Evolutionary conservation across 1,140 invertebrate species (phyloP).

Genomic region (Macrobrachium nipponense): DNA sequence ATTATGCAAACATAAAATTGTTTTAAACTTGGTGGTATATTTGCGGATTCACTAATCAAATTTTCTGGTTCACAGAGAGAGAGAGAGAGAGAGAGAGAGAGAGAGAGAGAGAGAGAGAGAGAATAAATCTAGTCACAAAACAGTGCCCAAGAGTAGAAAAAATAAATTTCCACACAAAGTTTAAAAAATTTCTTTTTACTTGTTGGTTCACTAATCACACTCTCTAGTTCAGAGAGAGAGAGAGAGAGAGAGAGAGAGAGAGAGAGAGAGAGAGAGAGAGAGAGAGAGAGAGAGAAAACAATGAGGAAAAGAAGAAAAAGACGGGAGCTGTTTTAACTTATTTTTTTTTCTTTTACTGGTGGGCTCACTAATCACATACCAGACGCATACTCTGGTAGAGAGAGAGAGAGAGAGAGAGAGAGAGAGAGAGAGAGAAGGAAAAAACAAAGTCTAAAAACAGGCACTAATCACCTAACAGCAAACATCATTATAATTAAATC

Average conservation of each 20-base stretch:
- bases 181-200: background rate
- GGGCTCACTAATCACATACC: no score
- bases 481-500: background rate
- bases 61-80: background rate
- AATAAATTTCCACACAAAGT: background rate
- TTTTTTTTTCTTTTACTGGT: no score
- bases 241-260: background rate
- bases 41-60: background rate
- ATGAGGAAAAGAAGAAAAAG: no score
- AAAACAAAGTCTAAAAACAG: background rate
- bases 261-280: slow-evolving; percentile 29
- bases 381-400: no score
- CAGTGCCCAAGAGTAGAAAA: background rate
- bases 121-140: background rate
- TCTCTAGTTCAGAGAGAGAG: no score
- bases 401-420: background rate
- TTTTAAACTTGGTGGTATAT: no score
- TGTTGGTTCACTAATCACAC: no score
- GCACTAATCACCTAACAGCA: background rate
- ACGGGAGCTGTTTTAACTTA: no score
- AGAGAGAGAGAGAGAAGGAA: slow-evolving; percentile 25
- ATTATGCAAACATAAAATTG: background rate
- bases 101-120: slow-evolving; percentile 11
- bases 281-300: no score
- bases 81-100: background rate